phyloP scores from a whole-genome alignment of 1,140 invertebrate genomes.

The Bombus haemorrhoidalis region DNA sequence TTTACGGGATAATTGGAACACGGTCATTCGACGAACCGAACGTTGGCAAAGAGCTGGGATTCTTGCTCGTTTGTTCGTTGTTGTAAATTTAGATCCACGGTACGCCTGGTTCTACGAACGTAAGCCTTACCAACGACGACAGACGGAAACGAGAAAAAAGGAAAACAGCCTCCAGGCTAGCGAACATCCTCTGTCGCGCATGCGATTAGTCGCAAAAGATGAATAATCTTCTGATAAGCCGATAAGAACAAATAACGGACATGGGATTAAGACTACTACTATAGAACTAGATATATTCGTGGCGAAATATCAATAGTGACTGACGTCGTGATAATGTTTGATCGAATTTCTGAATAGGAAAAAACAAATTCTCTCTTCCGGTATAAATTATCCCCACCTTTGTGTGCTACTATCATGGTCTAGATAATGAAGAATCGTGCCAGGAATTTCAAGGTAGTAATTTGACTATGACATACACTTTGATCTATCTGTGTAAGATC shows the following conservation, averaged over 20 bases:
- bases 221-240: neutral
- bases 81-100: slow-evolving; percentile 64
- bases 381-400: neutral
- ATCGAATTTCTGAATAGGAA: neutral
- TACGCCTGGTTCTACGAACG: slow-evolving; percentile 53
- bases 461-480: neutral
- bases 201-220: neutral
- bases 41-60: slow-evolving; percentile 50
- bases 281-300: neutral
- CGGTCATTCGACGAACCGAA: slow-evolving; percentile 55
- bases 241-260: slow-evolving; percentile 23
- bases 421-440: neutral
- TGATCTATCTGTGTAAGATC: neutral
- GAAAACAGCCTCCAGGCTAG: slow-evolving; percentile 8
- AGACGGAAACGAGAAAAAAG: slow-evolving; percentile 15
- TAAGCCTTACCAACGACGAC: slow-evolving; percentile 11
- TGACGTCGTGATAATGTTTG: neutral
- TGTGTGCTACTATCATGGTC: neutral
- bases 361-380: neutral
- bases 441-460: neutral
- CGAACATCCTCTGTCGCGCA: neutral
- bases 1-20: slow-evolving; percentile 52
- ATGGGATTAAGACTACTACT: neutral
- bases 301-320: neutral
- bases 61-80: slow-evolving; percentile 45